Evolutionary conservation across 2,888 invertebrate genomes (phyloP).

Genomic region (Danaus chrysippus): DNA sequence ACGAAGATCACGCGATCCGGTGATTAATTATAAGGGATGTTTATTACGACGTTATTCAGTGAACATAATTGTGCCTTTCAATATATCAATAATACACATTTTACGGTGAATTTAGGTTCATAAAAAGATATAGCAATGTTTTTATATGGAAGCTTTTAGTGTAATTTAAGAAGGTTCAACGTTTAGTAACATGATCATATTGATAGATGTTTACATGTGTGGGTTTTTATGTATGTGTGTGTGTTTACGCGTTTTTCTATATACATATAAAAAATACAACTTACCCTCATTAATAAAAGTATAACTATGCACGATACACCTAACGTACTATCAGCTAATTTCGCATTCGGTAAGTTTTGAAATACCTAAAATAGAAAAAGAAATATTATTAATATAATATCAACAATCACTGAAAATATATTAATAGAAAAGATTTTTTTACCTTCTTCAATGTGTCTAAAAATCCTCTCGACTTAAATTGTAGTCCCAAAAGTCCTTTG

Average conservation of each 20-base stretch:
- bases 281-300: slow-evolving; percentile 87
- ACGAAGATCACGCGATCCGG: slow-evolving; percentile 26
- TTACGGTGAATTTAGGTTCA: too few species aligned
- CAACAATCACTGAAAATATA: not conserved
- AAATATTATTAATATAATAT: slow-evolving; percentile 35
- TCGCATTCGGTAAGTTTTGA: slow-evolving; percentile 83
- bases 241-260: slow-evolving; percentile 2
- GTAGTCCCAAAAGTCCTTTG: slow-evolving; percentile 84
- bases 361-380: slow-evolving; percentile 76
- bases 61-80: not conserved
- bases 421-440: slow-evolving; percentile 18
- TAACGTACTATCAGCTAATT: slow-evolving; percentile 83
- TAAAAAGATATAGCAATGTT: too few species aligned
- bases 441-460: slow-evolving; percentile 84
- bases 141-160: too few species aligned
- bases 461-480: slow-evolving; percentile 86
- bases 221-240: slow-evolving; percentile 11
- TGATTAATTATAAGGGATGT: slow-evolving; percentile 21
- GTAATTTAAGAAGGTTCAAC: too few species aligned
- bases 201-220: slow-evolving; percentile 1
- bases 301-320: slow-evolving; percentile 86
- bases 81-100: too few species aligned
- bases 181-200: too few species aligned
- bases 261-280: slow-evolving; percentile 39
- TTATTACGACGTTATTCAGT: slow-evolving; percentile 19